Evolutionary conservation across 2,888 invertebrate species (phyloP).

Genomic region (Euspilapteryx auroguttella): DNA sequence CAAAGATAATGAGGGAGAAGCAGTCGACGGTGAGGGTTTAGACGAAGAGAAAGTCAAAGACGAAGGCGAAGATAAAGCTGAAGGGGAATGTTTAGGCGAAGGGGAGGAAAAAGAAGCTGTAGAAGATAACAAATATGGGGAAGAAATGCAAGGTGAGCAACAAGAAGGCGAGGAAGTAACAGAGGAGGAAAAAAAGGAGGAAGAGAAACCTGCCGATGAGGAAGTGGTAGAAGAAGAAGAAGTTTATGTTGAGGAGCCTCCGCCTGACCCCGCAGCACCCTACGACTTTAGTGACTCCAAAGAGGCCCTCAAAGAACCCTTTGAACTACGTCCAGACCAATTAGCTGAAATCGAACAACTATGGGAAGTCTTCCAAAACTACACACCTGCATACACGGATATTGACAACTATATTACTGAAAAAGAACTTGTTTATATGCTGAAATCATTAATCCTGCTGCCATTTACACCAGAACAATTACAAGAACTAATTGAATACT

Average conservation of each 20-base stretch:
- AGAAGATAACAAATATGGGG: constrained; percentile 12
- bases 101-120: constrained; percentile 5
- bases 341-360: constrained; percentile 38
- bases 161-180: constrained; percentile 9
- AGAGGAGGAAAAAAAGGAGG: constrained; percentile 13
- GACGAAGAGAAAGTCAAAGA: constrained; percentile 7
- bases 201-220: constrained; percentile 13
- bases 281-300: constrained; percentile 32
- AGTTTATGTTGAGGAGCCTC: constrained; percentile 25
- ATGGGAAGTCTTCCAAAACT: constrained; percentile 39
- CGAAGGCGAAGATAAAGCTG: constrained; percentile 14
- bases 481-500: constrained; percentile 30
- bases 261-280: constrained; percentile 43
- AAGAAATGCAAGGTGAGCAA: constrained; percentile 9
- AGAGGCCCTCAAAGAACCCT: constrained; percentile 33
- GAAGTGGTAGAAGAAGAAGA: constrained; percentile 28
- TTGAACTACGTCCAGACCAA: constrained; percentile 36
- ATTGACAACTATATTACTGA: constrained; percentile 34
- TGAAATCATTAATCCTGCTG: constrained; percentile 33
- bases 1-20: constrained; percentile 8
- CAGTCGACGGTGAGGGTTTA: constrained; percentile 3
- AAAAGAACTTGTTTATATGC: constrained; percentile 40
- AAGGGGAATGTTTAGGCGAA: constrained; percentile 10
- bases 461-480: constrained; percentile 40
- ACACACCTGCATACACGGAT: constrained; percentile 41